Evolutionary conservation across 2,113 vertebrate species (phyloP).

Genomic region (Bubo blakistoni): DNA sequence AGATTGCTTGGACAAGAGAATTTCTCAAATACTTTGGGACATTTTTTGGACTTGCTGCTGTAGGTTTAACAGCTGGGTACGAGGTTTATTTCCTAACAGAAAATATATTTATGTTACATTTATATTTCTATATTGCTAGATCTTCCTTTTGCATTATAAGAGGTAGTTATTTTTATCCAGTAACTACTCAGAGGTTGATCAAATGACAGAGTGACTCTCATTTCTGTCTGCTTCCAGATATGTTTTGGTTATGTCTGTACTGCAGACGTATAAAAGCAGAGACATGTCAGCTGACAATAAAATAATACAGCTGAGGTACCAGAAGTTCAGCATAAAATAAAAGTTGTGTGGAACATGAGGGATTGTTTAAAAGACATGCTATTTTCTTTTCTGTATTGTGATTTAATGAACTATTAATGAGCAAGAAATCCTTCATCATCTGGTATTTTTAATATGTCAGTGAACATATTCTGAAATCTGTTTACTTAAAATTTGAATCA

Average conservation of each 20-base stretch:
- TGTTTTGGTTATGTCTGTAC: not conserved
- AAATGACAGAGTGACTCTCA: not conserved
- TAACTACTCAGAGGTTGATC: not conserved
- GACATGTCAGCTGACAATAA: not conserved
- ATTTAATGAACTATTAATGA: not conserved
- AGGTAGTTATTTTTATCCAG: not conserved
- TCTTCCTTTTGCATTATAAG: not conserved
- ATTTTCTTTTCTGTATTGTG: not conserved
- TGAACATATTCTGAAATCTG: not conserved
- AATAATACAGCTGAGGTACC: not conserved
- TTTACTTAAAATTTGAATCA: not conserved
- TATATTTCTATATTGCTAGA: not conserved
- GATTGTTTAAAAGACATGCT: not conserved
- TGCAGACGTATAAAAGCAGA: not conserved
- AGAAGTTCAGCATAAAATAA: not conserved
- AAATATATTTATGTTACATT: not conserved
- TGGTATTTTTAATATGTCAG: not conserved
- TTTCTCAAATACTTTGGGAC: slow-evolving; percentile 86
- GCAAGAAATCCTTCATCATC: not conserved
- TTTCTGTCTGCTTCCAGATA: not conserved
- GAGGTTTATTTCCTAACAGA: not conserved
- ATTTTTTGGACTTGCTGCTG: slow-evolving; percentile 75
- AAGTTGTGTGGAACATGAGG: not conserved
- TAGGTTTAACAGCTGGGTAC: slow-evolving; percentile 79
- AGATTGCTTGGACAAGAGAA: slow-evolving; percentile 87